Percentiles rank a stretch among this genome's conserved stretches.
phyloP scores from a whole-genome alignment of 2,797 vertebrate species.

The Hemibagrus guttatus region DNA sequence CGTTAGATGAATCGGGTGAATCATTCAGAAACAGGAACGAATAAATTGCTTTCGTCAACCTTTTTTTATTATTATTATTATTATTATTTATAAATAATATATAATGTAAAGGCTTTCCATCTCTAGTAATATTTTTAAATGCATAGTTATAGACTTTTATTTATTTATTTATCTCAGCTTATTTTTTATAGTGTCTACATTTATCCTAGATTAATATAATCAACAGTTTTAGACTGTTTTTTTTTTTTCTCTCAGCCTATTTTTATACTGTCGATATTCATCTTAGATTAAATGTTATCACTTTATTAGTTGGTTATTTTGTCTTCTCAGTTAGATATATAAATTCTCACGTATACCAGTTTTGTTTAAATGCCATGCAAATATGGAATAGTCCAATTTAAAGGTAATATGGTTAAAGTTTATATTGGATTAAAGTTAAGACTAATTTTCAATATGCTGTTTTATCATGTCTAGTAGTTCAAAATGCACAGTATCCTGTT shows the following conservation, averaged over 20 bases:
- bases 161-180: no score
- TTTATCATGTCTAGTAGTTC: background rate
- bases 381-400: background rate
- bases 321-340: background rate
- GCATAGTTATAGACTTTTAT: background rate
- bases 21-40: background rate
- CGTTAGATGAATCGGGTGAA: background rate
- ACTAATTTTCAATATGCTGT: background rate
- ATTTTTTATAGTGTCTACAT: no score
- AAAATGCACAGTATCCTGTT: background rate
- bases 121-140: background rate
- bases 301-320: background rate
- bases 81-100: background rate
- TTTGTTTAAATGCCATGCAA: background rate
- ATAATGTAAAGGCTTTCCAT: background rate
- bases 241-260: background rate
- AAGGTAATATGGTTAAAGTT: background rate
- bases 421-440: background rate
- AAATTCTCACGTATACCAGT: background rate
- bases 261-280: background rate
- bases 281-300: background rate
- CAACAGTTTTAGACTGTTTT: background rate
- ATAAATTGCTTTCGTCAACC: background rate
- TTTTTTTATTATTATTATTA: no score
- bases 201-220: no score